Evolutionary conservation across 2,888 invertebrate species (phyloP).

Genomic region (Zygogramma bicolorata): DNA sequence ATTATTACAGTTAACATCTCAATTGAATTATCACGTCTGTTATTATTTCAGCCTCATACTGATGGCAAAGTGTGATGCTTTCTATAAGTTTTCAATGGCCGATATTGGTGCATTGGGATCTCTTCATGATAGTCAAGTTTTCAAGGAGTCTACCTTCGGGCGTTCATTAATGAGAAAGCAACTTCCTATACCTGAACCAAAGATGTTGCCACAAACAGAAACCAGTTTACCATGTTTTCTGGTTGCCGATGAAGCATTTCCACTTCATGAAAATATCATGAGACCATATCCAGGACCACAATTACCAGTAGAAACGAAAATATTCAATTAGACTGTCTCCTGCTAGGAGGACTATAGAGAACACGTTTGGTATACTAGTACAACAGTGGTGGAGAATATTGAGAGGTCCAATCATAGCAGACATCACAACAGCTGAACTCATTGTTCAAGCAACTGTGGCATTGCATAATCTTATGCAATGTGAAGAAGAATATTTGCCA

Average conservation of each 20-base stretch:
- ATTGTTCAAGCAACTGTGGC: slow-evolving; percentile 36
- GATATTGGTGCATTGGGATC: slow-evolving; percentile 54
- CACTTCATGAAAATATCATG: too few relatives aligned
- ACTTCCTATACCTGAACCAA: slow-evolving; percentile 14
- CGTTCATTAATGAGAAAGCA: slow-evolving; percentile 32
- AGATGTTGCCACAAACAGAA: not conserved
- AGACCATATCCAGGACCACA: slow-evolving; percentile 7
- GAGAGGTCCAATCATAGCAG: slow-evolving; percentile 23
- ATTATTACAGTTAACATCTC: not conserved
- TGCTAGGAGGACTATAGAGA: slow-evolving; percentile 22
- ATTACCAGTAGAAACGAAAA: not conserved
- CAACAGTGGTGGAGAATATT: slow-evolving; percentile 21
- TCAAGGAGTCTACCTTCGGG: too few relatives aligned
- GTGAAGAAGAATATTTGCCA: slow-evolving; percentile 2
- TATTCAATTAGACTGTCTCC: slow-evolving; percentile 21
- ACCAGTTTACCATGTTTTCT: not conserved
- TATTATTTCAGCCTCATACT: slow-evolving; percentile 28
- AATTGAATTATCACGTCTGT: not conserved
- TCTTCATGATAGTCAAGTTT: slow-evolving; percentile 52
- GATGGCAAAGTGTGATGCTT: slow-evolving; percentile 52
- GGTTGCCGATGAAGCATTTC: too few relatives aligned
- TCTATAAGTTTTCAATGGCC: slow-evolving; percentile 52
- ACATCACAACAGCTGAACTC: slow-evolving; percentile 1
- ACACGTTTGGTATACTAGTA: slow-evolving; percentile 22
- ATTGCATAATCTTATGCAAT: slow-evolving; percentile 42